A percentile compares a stretch with the other conserved stretches of the same genome.
Evolutionary conservation across 2,113 vertebrate species (phyloP).

Genomic region (Pholis gunnellus): DNA sequence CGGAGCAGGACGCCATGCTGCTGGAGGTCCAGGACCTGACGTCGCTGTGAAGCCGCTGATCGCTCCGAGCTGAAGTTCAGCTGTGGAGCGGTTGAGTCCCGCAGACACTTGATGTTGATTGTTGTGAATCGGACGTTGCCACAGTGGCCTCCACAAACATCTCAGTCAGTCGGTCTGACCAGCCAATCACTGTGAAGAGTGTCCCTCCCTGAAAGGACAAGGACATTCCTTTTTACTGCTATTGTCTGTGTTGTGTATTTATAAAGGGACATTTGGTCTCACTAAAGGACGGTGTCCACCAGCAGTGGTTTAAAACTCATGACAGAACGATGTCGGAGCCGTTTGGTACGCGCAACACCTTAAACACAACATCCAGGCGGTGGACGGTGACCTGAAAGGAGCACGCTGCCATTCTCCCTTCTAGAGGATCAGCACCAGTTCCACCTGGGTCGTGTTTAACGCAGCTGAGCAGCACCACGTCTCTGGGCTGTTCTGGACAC

Average conservation of each 20-base stretch:
- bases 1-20: conserved; percentile 87
- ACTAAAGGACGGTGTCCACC: neutral
- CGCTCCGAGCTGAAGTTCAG: neutral
- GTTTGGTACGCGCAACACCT: neutral
- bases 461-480: neutral
- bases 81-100: neutral
- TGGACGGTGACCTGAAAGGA: neutral
- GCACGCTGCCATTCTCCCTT: neutral
- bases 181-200: conserved; percentile 42
- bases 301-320: neutral
- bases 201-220: conserved; percentile 23
- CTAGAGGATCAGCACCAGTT: neutral
- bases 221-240: neutral
- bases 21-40: conserved; percentile 87
- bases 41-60: conserved; percentile 67
- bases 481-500: neutral
- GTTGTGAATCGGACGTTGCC: neutral
- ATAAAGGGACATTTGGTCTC: neutral
- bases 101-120: neutral
- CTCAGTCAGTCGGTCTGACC: conserved; percentile 19
- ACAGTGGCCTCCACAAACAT: conserved; percentile 20
- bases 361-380: neutral
- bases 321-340: neutral
- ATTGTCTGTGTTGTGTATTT: conserved; percentile 15
- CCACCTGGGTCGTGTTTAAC: neutral